Evolutionary conservation across 2,888 invertebrate species (phyloP).

Genomic region (Dryobota labecula): DNA sequence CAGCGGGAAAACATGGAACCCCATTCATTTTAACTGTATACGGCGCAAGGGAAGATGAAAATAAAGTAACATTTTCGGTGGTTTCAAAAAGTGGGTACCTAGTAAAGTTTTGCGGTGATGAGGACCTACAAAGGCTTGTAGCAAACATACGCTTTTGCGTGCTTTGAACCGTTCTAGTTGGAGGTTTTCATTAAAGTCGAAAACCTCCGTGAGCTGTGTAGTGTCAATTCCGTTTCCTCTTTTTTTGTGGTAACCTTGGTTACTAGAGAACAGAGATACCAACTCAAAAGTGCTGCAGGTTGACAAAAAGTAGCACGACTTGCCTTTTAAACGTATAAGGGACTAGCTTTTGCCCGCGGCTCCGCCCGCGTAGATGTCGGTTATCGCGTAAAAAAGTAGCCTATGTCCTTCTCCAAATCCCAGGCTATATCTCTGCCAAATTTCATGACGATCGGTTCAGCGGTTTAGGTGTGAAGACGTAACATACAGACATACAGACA

Average conservation of each 20-base stretch:
- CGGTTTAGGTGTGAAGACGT: too few relatives aligned
- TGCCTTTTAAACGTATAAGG: neutral
- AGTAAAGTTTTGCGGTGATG: conserved; percentile 31
- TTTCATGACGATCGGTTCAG: too few relatives aligned
- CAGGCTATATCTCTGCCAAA: too few relatives aligned
- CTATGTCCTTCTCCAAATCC: too few relatives aligned
- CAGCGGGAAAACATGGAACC: neutral
- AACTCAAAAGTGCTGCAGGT: neutral
- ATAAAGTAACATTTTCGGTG: conserved; percentile 9
- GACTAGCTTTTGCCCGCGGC: too few relatives aligned
- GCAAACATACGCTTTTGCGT: conserved; percentile 28
- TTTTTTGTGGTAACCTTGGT: neutral
- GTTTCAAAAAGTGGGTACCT: conserved; percentile 19
- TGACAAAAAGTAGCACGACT: neutral
- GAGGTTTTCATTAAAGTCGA: conserved; percentile 33
- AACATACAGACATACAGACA: too few relatives aligned
- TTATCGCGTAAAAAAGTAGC: too few relatives aligned
- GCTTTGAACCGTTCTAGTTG: conserved; percentile 20
- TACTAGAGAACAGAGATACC: neutral
- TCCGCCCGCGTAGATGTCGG: too few relatives aligned
- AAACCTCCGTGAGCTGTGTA: neutral
- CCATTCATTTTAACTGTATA: neutral
- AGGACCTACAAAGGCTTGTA: conserved; percentile 15
- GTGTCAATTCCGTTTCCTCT: conserved; percentile 6
- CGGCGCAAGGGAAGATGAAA: neutral